Percentiles rank a stretch among this genome's conserved stretches.
phyloP scores from a whole-genome alignment of 2,888 invertebrate species.

The Megastigmus dorsalis region DNA sequence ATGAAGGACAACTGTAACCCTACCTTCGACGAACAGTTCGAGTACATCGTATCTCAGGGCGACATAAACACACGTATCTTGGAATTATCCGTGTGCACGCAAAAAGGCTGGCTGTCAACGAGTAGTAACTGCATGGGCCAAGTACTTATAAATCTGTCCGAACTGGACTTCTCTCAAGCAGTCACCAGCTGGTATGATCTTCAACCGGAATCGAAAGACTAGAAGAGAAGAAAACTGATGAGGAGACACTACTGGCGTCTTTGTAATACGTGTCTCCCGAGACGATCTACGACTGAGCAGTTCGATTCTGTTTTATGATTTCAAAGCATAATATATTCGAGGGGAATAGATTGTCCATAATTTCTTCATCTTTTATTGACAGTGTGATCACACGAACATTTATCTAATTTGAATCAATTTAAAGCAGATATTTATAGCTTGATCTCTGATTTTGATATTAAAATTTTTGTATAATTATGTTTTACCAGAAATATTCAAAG shows the following conservation, averaged over 20 bases:
- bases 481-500: no score
- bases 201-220: slow-evolving; percentile 76
- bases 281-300: background rate
- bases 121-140: slow-evolving; percentile 90
- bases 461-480: no score
- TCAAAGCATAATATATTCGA: background rate
- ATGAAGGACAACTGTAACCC: slow-evolving; percentile 94
- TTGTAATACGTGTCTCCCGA: slow-evolving; percentile 16
- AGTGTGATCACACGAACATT: no score
- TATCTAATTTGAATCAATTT: no score
- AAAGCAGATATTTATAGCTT: no score
- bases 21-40: slow-evolving; percentile 92
- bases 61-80: slow-evolving; percentile 86
- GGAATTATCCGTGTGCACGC: slow-evolving; percentile 91
- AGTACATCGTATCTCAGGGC: slow-evolving; percentile 88
- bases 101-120: slow-evolving; percentile 87
- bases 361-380: no score
- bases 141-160: slow-evolving; percentile 82
- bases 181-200: slow-evolving; percentile 85
- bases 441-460: no score
- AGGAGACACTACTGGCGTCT: slow-evolving; percentile 15
- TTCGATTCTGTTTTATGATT: background rate
- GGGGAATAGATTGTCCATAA: no score
- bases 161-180: slow-evolving; percentile 82
- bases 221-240: slow-evolving; percentile 58